Conservation (phyloP, 2,797 vertebrate genomes). For the Haliaeetus albicilla region DNA sequence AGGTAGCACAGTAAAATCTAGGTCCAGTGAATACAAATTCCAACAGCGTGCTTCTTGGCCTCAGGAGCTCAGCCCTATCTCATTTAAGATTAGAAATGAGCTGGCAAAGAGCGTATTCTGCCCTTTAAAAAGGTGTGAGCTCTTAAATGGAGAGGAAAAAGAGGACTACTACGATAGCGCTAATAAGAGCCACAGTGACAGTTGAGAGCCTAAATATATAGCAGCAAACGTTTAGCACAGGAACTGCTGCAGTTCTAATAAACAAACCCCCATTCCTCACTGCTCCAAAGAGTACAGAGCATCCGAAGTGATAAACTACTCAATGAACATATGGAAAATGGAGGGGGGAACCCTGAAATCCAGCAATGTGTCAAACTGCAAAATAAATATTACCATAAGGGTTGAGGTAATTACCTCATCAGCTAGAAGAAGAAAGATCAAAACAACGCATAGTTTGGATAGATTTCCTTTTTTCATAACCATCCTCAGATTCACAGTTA, state of each 20-base stretch:
- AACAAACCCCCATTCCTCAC: neutral
- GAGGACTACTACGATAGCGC: neutral
- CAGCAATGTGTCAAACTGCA: slow-evolving; percentile 38
- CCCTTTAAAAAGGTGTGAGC: slow-evolving; percentile 56
- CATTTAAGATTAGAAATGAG: slow-evolving; percentile 51
- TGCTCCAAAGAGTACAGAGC: slow-evolving; percentile 19
- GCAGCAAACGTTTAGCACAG: slow-evolving; percentile 12
- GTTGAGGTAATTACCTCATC: slow-evolving; percentile 57
- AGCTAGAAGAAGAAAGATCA: slow-evolving; percentile 42
- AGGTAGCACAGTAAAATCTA: neutral
- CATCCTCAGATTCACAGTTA: slow-evolving; percentile 36
- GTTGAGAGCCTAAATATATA: slow-evolving; percentile 25
- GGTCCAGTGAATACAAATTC: slow-evolving; percentile 5
- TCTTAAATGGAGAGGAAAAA: slow-evolving; percentile 51
- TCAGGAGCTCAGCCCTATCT: slow-evolving; percentile 28
- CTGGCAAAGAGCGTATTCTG: slow-evolving; percentile 23
- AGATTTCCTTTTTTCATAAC: neutral
- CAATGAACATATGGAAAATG: slow-evolving; percentile 38
- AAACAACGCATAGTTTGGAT: slow-evolving; percentile 13
- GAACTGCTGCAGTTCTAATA: slow-evolving; percentile 36
- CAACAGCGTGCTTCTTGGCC: neutral
- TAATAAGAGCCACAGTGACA: slow-evolving; percentile 20
- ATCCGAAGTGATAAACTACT: slow-evolving; percentile 12
- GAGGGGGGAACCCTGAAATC: neutral
- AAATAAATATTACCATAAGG: slow-evolving; percentile 62